These are phyloP conservation scores for Melieria crassipennis DNA, from an alignment of 2,888 invertebrate genomes.

Conservation along the genomic window DNA sequence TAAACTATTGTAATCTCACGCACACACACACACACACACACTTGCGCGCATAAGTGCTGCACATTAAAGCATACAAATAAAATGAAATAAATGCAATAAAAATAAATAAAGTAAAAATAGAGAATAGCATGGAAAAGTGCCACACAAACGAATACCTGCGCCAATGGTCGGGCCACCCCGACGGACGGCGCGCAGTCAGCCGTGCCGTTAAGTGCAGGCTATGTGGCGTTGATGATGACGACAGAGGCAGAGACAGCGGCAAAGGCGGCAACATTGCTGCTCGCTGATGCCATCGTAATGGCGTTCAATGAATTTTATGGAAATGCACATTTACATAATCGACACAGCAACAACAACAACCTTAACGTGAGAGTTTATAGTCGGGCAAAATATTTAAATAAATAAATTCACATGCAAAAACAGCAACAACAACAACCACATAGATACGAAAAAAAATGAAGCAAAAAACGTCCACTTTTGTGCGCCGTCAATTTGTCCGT, in stretches of 20 bases:
- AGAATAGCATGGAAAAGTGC: conserved; percentile 6
- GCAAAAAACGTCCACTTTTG: neutral
- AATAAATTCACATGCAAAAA: neutral
- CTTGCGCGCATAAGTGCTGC: too few relatives aligned
- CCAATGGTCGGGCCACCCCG: conserved; percentile 21
- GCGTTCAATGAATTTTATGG: conserved; percentile 60
- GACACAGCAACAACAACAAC: conserved; percentile 42
- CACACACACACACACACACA: too few relatives aligned
- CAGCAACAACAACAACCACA: neutral
- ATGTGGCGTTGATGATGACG: conserved; percentile 15
- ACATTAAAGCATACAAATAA: too few relatives aligned
- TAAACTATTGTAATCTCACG: too few relatives aligned
- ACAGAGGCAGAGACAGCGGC: too few relatives aligned
- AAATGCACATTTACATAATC: conserved; percentile 57
- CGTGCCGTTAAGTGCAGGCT: too few relatives aligned
- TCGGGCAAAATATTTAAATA: neutral
- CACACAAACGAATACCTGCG: conserved; percentile 20
- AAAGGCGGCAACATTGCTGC: too few relatives aligned
- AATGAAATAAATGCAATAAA: too few relatives aligned
- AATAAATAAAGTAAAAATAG: too few relatives aligned
- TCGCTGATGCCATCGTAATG: conserved; percentile 42
- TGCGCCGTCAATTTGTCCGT: neutral
- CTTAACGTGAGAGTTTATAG: neutral
- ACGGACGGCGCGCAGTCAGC: neutral
- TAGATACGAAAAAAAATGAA: neutral